Conservation (phyloP, 2,888 invertebrate species). For the Philaethria dido region DNA sequence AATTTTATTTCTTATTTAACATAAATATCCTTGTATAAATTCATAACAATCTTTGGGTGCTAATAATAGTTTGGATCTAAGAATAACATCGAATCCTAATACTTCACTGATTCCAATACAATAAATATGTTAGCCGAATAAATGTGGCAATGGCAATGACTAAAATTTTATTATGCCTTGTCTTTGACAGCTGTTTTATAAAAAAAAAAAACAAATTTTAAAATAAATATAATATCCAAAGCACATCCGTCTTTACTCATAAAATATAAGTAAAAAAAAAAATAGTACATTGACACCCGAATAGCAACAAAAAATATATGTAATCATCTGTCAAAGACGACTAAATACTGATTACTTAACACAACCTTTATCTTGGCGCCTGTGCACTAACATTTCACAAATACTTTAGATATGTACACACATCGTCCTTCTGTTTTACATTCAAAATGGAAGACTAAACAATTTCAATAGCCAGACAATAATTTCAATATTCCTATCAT, state of each 20-base stretch:
- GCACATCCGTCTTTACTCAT: background rate
- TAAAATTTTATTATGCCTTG: constrained; percentile 60
- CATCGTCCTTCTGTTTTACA: constrained; percentile 32
- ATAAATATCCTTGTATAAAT: constrained; percentile 84
- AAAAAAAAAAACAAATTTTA: background rate
- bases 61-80: constrained; percentile 68
- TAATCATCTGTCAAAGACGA: constrained; percentile 33
- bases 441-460: constrained; percentile 47
- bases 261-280: background rate
- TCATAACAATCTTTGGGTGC: constrained; percentile 84
- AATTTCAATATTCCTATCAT: constrained; percentile 24
- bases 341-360: constrained; percentile 20
- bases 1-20: constrained; percentile 82
- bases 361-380: constrained; percentile 17
- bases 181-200: constrained; percentile 31
- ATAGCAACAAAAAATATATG: background rate
- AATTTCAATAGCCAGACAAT: constrained; percentile 34
- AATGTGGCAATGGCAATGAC: constrained; percentile 68
- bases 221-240: constrained; percentile 8
- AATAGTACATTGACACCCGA: background rate
- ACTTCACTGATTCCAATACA: constrained; percentile 54
- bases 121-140: constrained; percentile 55
- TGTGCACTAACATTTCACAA: constrained; percentile 20
- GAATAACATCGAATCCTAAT: constrained; percentile 65
- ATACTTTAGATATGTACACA: constrained; percentile 42